A percentile compares a stretch with the other conserved stretches of the same genome.
Evolutionary conservation across 2,113 vertebrate species (phyloP).

Genomic region (Varanus komodoensis): DNA sequence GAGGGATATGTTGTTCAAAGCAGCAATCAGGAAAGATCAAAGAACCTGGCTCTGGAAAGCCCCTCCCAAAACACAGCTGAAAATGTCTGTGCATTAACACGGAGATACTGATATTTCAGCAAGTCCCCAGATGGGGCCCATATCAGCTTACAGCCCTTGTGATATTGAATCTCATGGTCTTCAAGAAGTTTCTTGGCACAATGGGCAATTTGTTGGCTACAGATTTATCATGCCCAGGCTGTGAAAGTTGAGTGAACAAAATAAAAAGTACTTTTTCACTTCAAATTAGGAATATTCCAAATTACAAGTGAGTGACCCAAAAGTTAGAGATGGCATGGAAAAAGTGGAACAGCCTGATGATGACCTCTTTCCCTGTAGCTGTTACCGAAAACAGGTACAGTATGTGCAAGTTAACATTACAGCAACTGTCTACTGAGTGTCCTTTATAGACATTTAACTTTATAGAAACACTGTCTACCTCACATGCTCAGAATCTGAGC

Average conservation of each 20-base stretch:
- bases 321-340: constrained; percentile 90
- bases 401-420: neutral
- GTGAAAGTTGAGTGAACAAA: no score
- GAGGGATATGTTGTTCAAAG: constrained; percentile 37
- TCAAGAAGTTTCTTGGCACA: neutral
- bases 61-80: constrained; percentile 64
- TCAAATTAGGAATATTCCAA: constrained; percentile 86
- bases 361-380: constrained; percentile 93
- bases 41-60: constrained; percentile 30
- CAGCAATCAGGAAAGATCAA: constrained; percentile 39
- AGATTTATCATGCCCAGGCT: neutral
- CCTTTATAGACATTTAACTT: neutral
- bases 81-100: constrained; percentile 72
- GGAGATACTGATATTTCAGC: neutral
- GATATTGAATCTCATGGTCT: neutral
- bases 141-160: neutral
- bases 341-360: constrained; percentile 89
- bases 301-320: constrained; percentile 87
- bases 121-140: constrained; percentile 25
- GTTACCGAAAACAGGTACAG: constrained; percentile 85
- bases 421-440: neutral
- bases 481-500: neutral
- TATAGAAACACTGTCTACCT: accelerated
- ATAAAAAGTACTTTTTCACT: accelerated
- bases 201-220: neutral